phyloP scores from a whole-genome alignment of 1,140 invertebrate genomes.

The Belonocnema kinseyi region DNA sequence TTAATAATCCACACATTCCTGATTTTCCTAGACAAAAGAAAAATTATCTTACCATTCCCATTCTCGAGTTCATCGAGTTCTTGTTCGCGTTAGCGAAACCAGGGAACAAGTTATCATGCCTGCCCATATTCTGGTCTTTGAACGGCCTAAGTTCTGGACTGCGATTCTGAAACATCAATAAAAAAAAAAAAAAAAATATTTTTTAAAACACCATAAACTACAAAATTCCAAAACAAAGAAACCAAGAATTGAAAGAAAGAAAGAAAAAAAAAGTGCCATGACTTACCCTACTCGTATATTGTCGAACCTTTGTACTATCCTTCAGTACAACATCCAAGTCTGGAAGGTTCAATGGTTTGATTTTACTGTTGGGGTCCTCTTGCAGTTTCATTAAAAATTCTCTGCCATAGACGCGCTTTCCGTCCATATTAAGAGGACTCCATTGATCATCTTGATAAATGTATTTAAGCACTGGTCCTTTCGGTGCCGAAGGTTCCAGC shows the following conservation, averaged over 20 bases:
- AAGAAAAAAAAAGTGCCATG: too few species aligned
- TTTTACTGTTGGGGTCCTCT: conserved; percentile 82
- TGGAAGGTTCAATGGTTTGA: conserved; percentile 83
- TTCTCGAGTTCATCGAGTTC: conserved; percentile 49
- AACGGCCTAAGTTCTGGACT: conserved; percentile 53
- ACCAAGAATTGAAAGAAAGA: too few species aligned
- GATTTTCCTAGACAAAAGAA: too few species aligned
- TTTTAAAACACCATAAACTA: too few species aligned
- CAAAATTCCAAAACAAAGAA: too few species aligned
- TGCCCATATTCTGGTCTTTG: conserved; percentile 54
- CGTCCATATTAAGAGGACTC: conserved; percentile 87
- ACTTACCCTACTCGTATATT: neutral
- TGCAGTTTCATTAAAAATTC: conserved; percentile 87
- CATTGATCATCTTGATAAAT: conserved; percentile 84
- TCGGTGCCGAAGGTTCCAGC: conserved; percentile 39
- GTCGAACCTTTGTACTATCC: conserved; percentile 71
- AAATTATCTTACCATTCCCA: conserved; percentile 52
- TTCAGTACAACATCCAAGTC: conserved; percentile 79
- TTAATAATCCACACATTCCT: too few species aligned
- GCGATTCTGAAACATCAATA: conserved; percentile 20
- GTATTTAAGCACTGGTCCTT: conserved; percentile 59
- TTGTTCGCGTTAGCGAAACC: conserved; percentile 52
- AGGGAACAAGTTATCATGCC: conserved; percentile 62
- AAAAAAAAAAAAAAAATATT: too few species aligned
- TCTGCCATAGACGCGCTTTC: conserved; percentile 88